Evolutionary conservation across 2,888 invertebrate species (phyloP).

Genomic region (Nephrotoma appendiculata): DNA sequence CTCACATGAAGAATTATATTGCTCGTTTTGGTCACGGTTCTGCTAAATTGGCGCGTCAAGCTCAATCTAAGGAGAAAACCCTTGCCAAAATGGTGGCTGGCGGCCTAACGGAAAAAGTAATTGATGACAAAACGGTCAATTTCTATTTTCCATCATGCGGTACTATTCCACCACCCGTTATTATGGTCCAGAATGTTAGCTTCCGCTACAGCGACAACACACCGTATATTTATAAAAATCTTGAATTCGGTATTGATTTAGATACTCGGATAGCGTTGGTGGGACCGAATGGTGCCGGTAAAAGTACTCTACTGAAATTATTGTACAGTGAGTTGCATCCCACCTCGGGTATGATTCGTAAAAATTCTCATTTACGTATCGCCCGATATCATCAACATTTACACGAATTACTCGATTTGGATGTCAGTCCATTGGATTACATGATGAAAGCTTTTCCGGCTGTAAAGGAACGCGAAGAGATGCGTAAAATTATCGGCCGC

Average conservation of each 20-base stretch:
- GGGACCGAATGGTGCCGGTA: conserved; percentile 97
- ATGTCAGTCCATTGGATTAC: conserved; percentile 90
- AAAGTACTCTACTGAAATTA: conserved; percentile 91
- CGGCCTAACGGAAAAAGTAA: conserved; percentile 91
- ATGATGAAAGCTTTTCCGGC: conserved; percentile 97
- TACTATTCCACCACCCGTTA: conserved; percentile 94
- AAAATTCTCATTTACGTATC: conserved; percentile 94
- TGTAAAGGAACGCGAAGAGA: conserved; percentile 95
- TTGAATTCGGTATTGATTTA: conserved; percentile 98
- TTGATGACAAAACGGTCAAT: conserved; percentile 76
- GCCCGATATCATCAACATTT: conserved; percentile 98
- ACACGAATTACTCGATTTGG: conserved; percentile 88
- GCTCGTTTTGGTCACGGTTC: conserved; percentile 99
- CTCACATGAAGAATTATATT: conserved; percentile 99
- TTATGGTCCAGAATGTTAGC: conserved; percentile 97
- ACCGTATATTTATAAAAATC: conserved; percentile 89
- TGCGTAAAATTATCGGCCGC: conserved; percentile 96
- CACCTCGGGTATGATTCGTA: conserved; percentile 90
- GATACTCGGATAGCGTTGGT: conserved; percentile 92
- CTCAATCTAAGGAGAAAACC: conserved; percentile 99
- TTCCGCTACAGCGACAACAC: conserved; percentile 80
- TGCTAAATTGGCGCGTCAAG: conserved; percentile 95
- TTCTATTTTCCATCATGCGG: conserved; percentile 96
- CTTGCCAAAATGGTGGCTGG: conserved; percentile 98
- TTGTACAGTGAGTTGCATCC: conserved; percentile 92